Conservation (phyloP, 2,797 vertebrate genomes). For the Strix occidentalis region DNA sequence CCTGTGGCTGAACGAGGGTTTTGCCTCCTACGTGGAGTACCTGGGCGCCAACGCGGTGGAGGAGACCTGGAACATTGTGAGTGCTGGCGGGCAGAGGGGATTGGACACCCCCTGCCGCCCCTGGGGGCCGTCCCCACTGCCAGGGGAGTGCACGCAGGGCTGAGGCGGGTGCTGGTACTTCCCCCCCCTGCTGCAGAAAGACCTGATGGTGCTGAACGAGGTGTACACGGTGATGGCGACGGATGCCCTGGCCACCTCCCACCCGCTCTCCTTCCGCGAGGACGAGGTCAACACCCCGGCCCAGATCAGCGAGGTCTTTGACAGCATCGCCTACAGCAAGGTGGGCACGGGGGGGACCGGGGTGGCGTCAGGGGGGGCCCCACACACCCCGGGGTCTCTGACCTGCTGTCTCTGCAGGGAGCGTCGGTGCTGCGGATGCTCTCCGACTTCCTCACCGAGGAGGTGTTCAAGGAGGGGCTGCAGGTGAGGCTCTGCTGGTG, state of each 20-base stretch:
- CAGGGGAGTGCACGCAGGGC: fast-evolving
- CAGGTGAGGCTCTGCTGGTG: conserved; percentile 76
- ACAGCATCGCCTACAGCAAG: conserved; percentile 93
- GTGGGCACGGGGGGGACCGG: conserved; percentile 46
- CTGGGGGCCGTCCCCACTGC: fast-evolving
- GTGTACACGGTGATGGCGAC: conserved; percentile 83
- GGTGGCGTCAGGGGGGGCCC: not conserved
- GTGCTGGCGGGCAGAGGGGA: not conserved
- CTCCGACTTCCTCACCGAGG: conserved; percentile 87
- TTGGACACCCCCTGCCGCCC: not conserved
- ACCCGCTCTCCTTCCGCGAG: conserved; percentile 84
- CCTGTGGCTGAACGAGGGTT: conserved; percentile 95
- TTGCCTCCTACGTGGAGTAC: conserved; percentile 91
- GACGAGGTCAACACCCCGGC: conserved; percentile 83
- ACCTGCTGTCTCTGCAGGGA: conserved; percentile 75
- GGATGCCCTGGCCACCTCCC: conserved; percentile 87
- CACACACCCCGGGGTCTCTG: not conserved
- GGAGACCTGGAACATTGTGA: conserved; percentile 84
- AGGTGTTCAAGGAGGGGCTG: conserved; percentile 85
- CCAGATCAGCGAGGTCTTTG: conserved; percentile 90
- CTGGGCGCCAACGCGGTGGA: conserved; percentile 83
- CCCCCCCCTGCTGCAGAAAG: conserved; percentile 78
- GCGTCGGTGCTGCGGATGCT: conserved; percentile 91
- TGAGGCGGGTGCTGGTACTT: not conserved
- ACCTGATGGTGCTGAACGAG: conserved; percentile 84